Base-by-base conservation (phyloP, 2,797 vertebrate species). In the Neosilurus hyrtlii region DNA sequence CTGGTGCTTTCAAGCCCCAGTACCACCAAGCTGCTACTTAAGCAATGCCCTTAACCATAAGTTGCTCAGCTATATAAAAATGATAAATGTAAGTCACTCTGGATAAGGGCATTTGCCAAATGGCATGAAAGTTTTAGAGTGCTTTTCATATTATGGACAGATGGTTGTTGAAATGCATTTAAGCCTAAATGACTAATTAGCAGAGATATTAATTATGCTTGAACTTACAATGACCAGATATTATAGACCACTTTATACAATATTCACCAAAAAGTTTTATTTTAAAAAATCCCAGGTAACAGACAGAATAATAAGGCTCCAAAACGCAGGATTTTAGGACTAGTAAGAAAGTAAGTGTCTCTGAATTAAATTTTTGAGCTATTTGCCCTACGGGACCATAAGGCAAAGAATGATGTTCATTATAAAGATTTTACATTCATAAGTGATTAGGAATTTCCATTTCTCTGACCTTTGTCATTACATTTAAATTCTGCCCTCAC, bases 391-490 rank as follows among this genome's bases (percentile, higher is more conserved):
- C 0, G 30, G 57, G 20, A 76, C 30, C 73, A 76, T 62, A 78
- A 51, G 43, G 43, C 5, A 9, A 79, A 65, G 61, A 79, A 65
- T 11, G 9, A 43, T 56, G 75, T 63, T 51, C 59, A 63, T 77
- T 77, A 62, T 62, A n/a, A 77, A 76, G 59, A 66, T 65, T 79
- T 52, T 26, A 52, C 49, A 79, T 63, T 65, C 15, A 52, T n/a
- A 43, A 76, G 51, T 57, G 15, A 56, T 74, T 59, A 75, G 8
- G 54, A 62, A 62, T 65, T 26, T 79, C 76, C 57, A 76, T 66
- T 65, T 51, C 76, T 65, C 9, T 66, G 76, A 79, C 43, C 76
- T 79, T 79, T 66, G 62, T 79, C 62, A 66, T 79, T 54, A 66
- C 9, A 79, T 51, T 43, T 1, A 26, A 54, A 52, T 66, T 66